A percentile compares a stretch with the other conserved stretches of the same genome.
phyloP scores from a whole-genome alignment of 2,888 invertebrate species.

The Melanostoma scalare region DNA sequence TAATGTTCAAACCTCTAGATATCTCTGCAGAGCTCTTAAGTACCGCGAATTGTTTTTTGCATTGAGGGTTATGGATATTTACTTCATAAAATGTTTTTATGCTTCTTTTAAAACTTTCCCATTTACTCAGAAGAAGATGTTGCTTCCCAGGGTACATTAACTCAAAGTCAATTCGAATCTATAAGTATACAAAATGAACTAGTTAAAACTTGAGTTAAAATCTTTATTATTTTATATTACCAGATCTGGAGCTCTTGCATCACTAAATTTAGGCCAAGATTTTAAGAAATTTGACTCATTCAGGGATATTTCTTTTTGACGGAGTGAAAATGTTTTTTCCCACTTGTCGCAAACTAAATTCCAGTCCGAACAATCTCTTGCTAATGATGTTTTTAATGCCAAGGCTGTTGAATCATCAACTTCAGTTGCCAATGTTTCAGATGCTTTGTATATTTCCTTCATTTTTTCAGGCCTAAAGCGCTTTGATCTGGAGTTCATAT shows the following conservation, averaged over 20 bases:
- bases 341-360: slow-evolving; percentile 13
- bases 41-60: slow-evolving; percentile 2
- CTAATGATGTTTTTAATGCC: slow-evolving; percentile 4
- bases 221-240: slow-evolving; percentile 6
- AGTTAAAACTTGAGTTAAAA: not conserved
- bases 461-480: not conserved
- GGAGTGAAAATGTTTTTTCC: slow-evolving; percentile 26
- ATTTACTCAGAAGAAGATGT: slow-evolving; percentile 6
- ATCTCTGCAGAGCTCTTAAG: not conserved
- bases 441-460: not conserved
- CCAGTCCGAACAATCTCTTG: not conserved
- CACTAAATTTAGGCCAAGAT: slow-evolving; percentile 19
- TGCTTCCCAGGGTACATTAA: slow-evolving; percentile 18
- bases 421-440: not conserved
- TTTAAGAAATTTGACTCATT: slow-evolving; percentile 3
- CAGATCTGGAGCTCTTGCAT: slow-evolving; percentile 11
- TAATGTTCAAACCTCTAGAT: not conserved
- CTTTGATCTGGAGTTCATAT: not conserved
- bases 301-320: not conserved
- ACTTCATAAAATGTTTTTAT: not conserved
- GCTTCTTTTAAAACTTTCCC: not conserved
- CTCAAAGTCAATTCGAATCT: slow-evolving; percentile 13
- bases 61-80: not conserved
- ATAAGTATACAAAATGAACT: not conserved
- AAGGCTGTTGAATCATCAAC: slow-evolving; percentile 11